A percentile compares a stretch with the other conserved stretches of the same genome.
These are phyloP conservation scores for Clanis bilineata DNA, from an alignment of 2,888 invertebrate species.

Conservation along the genomic window DNA sequence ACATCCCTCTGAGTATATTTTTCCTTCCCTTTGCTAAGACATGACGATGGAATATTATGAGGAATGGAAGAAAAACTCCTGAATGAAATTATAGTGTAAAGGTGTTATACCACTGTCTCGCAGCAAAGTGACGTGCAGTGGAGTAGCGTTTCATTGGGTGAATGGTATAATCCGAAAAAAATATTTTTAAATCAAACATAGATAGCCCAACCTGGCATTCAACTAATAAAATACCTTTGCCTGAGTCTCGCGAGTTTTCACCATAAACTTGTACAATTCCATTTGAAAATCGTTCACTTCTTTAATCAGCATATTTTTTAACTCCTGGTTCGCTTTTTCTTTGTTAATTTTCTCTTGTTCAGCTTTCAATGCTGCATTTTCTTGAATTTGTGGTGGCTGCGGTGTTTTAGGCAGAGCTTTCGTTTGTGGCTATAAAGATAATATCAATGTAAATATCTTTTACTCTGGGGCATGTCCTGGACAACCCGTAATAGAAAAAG, in stretches of 20 bases:
- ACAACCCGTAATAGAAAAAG: too few relatives aligned
- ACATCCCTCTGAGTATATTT: too few relatives aligned
- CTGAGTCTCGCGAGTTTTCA: slow-evolving; percentile 76
- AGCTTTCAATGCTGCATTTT: slow-evolving; percentile 59
- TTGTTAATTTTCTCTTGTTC: slow-evolving; percentile 63
- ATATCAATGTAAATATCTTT: background rate
- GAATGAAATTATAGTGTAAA: too few relatives aligned
- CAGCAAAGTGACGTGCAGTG: too few relatives aligned
- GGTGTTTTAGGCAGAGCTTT: slow-evolving; percentile 31
- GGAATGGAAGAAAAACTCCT: too few relatives aligned
- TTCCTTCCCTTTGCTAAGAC: too few relatives aligned
- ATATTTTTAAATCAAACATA: too few relatives aligned
- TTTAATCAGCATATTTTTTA: slow-evolving; percentile 84
- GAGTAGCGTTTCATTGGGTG: too few relatives aligned
- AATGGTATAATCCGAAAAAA: too few relatives aligned
- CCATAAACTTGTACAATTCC: slow-evolving; percentile 84
- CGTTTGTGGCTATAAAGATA: slow-evolving; percentile 29
- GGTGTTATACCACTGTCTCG: too few relatives aligned
- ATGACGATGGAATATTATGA: too few relatives aligned
- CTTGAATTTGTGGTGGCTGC: slow-evolving; percentile 32
- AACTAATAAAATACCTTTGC: slow-evolving; percentile 57
- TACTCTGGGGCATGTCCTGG: too few relatives aligned
- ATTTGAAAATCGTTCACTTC: slow-evolving; percentile 85
- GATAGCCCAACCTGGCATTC: slow-evolving; percentile 9
- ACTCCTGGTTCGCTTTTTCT: slow-evolving; percentile 61